phyloP scores from a whole-genome alignment of 2,888 invertebrate genomes.

The Alentia gelatinosa region DNA sequence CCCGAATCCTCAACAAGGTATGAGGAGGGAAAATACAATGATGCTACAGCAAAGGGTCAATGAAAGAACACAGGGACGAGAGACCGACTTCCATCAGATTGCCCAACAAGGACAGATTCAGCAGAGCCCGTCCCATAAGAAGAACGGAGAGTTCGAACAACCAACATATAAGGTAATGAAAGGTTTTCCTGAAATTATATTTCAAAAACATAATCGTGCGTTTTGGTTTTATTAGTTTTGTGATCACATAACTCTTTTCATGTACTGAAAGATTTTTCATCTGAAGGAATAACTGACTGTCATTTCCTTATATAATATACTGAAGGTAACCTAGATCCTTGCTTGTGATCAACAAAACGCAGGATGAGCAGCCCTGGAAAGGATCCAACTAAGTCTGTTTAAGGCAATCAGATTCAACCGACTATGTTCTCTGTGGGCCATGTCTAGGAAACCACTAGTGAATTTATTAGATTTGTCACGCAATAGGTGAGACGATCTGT shows the following conservation, averaged over 20 bases:
- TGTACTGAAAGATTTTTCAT: no score
- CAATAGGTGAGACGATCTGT: neutral
- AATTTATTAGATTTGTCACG: neutral
- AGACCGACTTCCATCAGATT: constrained; percentile 49
- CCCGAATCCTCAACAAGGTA: neutral
- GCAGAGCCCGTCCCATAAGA: neutral
- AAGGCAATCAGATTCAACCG: neutral
- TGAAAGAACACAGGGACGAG: constrained; percentile 32
- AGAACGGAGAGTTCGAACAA: constrained; percentile 42
- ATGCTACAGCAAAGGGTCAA: constrained; percentile 42
- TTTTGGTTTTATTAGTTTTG: neutral
- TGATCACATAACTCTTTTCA: no score
- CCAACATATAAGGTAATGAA: constrained; percentile 60
- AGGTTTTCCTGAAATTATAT: neutral
- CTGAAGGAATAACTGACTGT: no score
- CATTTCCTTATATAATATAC: no score
- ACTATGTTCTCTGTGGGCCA: neutral
- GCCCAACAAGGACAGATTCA: constrained; percentile 39
- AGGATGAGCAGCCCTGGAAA: neutral
- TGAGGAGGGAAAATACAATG: constrained; percentile 12
- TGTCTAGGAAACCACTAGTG: neutral
- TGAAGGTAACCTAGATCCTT: neutral
- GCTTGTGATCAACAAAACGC: neutral
- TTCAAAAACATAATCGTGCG: no score
- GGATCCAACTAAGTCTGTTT: neutral